Evolutionary conservation across 2,888 invertebrate species (phyloP).

Genomic region (Dicycla oo): DNA sequence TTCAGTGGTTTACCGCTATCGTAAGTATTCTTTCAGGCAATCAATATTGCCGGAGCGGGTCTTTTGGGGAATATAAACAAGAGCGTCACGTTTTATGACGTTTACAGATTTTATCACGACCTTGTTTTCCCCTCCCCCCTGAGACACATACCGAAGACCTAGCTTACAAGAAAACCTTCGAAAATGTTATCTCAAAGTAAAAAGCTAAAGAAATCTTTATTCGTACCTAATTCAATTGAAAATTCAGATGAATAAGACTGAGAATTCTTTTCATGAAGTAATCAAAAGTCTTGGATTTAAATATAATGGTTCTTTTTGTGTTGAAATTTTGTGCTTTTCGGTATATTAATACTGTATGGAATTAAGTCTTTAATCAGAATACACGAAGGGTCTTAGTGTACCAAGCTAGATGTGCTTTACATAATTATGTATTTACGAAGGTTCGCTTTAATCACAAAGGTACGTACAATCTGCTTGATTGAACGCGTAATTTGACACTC

Average conservation of each 20-base stretch:
- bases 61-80: slow-evolving; percentile 53
- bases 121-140: slow-evolving; percentile 13
- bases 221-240: slow-evolving; percentile 53
- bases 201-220: slow-evolving; percentile 44
- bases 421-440: slow-evolving; percentile 36
- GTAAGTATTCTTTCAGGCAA: slow-evolving; percentile 21
- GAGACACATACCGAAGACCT: slow-evolving; percentile 27
- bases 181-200: slow-evolving; percentile 42
- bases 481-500: background rate
- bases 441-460: slow-evolving; percentile 35
- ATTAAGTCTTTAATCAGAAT: slow-evolving; percentile 40
- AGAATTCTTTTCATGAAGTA: slow-evolving; percentile 51
- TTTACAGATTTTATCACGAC: slow-evolving; percentile 47
- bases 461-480: slow-evolving; percentile 13
- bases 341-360: slow-evolving; percentile 30
- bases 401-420: slow-evolving; percentile 20
- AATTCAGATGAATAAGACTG: slow-evolving; percentile 40
- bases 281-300: slow-evolving; percentile 46
- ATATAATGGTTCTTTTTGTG: slow-evolving; percentile 37
- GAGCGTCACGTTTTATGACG: slow-evolving; percentile 53
- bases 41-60: slow-evolving; percentile 41
- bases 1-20: slow-evolving; percentile 5
- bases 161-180: slow-evolving; percentile 31
- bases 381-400: slow-evolving; percentile 21
- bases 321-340: slow-evolving; percentile 15